Percentiles rank a stretch among this genome's conserved stretches.
These are phyloP conservation scores for Upupa epops DNA, from an alignment of 2,113 vertebrate genomes.

Conservation along the genomic window DNA sequence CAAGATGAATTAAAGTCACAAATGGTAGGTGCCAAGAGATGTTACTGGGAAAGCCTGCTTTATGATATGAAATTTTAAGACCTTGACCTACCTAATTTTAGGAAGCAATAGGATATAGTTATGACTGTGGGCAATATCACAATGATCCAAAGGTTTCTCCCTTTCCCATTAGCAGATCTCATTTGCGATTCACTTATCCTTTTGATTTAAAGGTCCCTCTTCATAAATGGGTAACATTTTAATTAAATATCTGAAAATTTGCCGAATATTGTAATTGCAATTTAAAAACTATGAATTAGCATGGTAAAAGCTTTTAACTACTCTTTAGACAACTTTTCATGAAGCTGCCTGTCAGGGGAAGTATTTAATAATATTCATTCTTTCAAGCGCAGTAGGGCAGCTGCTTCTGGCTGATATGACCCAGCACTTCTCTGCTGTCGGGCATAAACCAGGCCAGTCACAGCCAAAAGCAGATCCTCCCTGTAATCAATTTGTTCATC, in stretches of 20 bases:
- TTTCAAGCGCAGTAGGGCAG: background rate
- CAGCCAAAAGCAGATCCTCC: background rate
- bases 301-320: constrained; percentile 41
- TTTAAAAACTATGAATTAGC: constrained; percentile 46
- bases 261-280: background rate
- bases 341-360: background rate
- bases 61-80: background rate
- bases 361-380: background rate
- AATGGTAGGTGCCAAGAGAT: background rate
- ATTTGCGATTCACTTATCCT: background rate
- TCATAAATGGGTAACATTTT: background rate
- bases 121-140: background rate
- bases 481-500: background rate
- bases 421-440: background rate
- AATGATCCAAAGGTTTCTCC: background rate
- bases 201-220: background rate
- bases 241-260: constrained; percentile 43
- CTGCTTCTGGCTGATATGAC: background rate
- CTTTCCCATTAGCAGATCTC: background rate
- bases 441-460: background rate
- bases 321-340: background rate
- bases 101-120: background rate
- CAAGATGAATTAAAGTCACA: background rate
- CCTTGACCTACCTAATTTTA: background rate
- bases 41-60: background rate